Evolutionary conservation across 2,113 vertebrate species (phyloP), one percentile per base, ranked within the genome.

Genomic region (Mesembrinibis cayennensis): DNA sequence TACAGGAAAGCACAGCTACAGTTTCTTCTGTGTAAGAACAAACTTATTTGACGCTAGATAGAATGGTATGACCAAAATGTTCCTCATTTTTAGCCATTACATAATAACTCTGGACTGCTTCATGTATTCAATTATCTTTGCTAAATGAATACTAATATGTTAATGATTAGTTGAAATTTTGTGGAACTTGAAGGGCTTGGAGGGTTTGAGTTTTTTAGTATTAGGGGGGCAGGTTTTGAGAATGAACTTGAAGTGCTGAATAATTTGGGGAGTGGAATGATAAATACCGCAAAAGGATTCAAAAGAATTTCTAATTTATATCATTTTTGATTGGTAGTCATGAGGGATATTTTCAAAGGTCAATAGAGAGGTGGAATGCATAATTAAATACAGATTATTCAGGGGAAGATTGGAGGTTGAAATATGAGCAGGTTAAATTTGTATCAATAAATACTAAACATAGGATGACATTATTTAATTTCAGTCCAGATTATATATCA

Each of bases 361-460:
- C 96, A 96, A 88, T 96, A 95, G 91, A 97, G 93, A 97, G 93
- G 84, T 97, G 93, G 91, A 97, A 97, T 95, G 89, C 97, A 95
- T 97, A 96, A 95, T 95, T 97, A 97, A 96, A 95, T 95, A 94
- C 81, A 93, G 91, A 95, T 96, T 95, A 96, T 91, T 95, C 29
- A 12, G 73, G 34, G 53, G 81, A 85, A 91, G 87, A 97, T 90
- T 96, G 84, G 87, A 95, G 94, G 89, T 80, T 95, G 93, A 97
- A 95, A 95, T 96, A 97, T 66, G 87, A 96, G 87, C 93, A 94
- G 94, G 89, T 95, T 96, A 93, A 91, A 97, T 96, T 97, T 97
- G 89, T 97, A 95, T 95, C 93, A 95, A 94, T 96, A 97, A 97
- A 97, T 95, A 96, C 96, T 95, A 97, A 97, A 95, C 96, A 95